phyloP scores from a whole-genome alignment of 2,113 vertebrate genomes.

The Numida meleagris region DNA sequence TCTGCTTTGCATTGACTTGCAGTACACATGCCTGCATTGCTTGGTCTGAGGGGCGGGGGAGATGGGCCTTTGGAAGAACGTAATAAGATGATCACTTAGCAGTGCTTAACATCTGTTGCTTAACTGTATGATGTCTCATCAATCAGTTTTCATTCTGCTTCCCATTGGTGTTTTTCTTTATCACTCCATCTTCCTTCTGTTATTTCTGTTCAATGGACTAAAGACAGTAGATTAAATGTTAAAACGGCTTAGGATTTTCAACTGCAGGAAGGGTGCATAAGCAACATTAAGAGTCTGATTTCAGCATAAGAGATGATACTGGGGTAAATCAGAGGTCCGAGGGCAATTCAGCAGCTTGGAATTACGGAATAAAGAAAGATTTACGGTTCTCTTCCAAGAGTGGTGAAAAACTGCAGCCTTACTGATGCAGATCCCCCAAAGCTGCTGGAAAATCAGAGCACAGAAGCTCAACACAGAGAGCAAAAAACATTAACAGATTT shows the following conservation, averaged over 20 bases:
- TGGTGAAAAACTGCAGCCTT: background rate
- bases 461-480: background rate
- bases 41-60: background rate
- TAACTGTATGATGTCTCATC: conserved; percentile 57
- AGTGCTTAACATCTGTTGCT: conserved; percentile 63
- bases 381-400: background rate
- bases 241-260: background rate
- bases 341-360: background rate
- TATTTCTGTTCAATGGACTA: conserved; percentile 43
- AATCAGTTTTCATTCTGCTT: conserved; percentile 46
- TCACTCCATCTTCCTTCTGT: conserved; percentile 5
- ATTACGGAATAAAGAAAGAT: background rate
- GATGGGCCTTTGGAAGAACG: conserved; percentile 41
- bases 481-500: background rate
- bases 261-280: background rate
- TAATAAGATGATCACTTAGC: conserved; percentile 53
- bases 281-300: conserved; percentile 21
- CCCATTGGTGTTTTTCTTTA: conserved; percentile 43
- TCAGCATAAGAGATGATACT: background rate
- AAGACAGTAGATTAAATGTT: conserved; percentile 42
- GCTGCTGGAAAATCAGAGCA: background rate
- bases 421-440: accelerated
- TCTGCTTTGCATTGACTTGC: conserved; percentile 4
- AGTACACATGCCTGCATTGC: accelerated
- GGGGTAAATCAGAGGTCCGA: background rate